Conservation (phyloP, 30 jellyfish, hydroid and myxozoan genomes). For the Aurelia sp. region DNA sequence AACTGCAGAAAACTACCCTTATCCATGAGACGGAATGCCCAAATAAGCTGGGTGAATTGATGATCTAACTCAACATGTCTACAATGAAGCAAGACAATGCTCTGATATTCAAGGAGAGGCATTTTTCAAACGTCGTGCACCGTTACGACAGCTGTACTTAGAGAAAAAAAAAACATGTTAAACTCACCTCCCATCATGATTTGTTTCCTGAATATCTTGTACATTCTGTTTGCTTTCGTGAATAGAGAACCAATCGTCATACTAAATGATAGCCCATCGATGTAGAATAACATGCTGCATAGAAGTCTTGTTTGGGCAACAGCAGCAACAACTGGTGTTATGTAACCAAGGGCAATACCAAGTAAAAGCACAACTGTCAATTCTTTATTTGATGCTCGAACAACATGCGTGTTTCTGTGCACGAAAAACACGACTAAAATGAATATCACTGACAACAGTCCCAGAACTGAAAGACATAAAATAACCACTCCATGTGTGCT, state of each 20-base stretch:
- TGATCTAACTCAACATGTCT: no score
- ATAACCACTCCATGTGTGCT: constrained; percentile 34
- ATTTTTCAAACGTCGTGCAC: not conserved
- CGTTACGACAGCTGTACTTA: not conserved
- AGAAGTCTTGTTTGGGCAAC: constrained; percentile 16
- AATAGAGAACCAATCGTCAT: constrained; percentile 73
- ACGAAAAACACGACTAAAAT: constrained; percentile 20
- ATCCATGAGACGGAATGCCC: no score
- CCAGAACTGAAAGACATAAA: constrained; percentile 22
- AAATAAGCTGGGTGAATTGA: no score
- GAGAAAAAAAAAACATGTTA: no score
- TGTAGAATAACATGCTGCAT: constrained; percentile 50
- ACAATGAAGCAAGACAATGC: no score
- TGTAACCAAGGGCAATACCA: constrained; percentile 57
- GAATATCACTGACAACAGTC: constrained; percentile 40
- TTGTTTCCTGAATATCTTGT: constrained; percentile 73
- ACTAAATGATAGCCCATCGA: constrained; percentile 51
- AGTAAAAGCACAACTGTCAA: constrained; percentile 40
- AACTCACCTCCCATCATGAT: constrained; percentile 65
- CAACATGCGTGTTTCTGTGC: constrained; percentile 74
- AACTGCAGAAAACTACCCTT: no score
- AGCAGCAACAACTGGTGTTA: constrained; percentile 45
- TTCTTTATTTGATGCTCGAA: constrained; percentile 79
- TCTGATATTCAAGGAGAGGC: not conserved
- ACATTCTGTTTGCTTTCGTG: constrained; percentile 65